A percentile compares a stretch with the other conserved stretches of the same genome.
These are phyloP conservation scores for Lepidurus apus DNA, from an alignment of 1,140 invertebrate genomes.

Conservation along the genomic window DNA sequence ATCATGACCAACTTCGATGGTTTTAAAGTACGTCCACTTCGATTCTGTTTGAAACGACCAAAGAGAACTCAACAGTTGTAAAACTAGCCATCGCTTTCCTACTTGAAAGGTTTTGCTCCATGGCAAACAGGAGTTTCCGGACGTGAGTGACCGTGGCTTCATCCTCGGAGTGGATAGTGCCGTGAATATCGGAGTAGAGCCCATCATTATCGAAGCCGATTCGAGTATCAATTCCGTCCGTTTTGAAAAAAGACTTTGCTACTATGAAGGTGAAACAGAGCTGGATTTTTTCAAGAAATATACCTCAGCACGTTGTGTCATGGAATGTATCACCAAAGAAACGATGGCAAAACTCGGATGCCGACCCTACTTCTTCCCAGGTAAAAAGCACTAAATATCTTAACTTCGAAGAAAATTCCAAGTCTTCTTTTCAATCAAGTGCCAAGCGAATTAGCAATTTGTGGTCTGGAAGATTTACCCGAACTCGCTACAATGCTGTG, in stretches of 20 bases:
- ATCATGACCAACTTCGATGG: conserved; percentile 23
- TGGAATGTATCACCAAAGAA: conserved; percentile 18
- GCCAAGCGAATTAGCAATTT: not conserved
- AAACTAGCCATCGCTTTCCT: not conserved
- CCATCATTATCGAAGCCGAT: not conserved
- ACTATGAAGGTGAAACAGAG: not conserved
- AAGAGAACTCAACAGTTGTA: not conserved
- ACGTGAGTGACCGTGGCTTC: conserved; percentile 9
- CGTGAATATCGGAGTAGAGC: conserved; percentile 22
- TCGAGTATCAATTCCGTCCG: not conserved
- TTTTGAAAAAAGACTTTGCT: not conserved
- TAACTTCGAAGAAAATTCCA: too few relatives aligned
- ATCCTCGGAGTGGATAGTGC: not conserved
- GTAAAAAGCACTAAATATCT: not conserved
- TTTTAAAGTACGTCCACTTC: conserved; percentile 23
- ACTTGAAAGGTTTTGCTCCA: conserved; percentile 2
- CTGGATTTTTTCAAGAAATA: not conserved
- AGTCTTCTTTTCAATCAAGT: not conserved
- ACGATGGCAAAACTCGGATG: conserved; percentile 1
- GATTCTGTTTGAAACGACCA: not conserved
- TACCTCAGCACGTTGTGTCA: not conserved
- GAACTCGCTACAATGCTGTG: not conserved
- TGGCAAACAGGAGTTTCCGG: conserved; percentile 21
- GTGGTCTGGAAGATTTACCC: not conserved
- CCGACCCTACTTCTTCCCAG: conserved; percentile 27